phyloP scores from a whole-genome alignment of 2,888 invertebrate genomes.

The Ophion ventricosus region DNA sequence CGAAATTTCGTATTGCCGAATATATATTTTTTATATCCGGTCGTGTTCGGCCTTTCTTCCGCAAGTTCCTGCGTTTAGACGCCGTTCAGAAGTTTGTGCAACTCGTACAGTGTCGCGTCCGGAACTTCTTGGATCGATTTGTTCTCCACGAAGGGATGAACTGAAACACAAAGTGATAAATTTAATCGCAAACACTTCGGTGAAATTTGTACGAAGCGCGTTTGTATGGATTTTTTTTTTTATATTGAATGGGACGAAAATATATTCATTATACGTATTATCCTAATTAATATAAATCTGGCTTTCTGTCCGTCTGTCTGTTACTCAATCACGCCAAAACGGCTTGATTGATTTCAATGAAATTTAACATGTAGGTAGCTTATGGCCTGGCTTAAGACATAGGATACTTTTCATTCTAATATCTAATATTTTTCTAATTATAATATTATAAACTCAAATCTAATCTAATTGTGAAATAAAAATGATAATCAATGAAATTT shows the following conservation, averaged over 20 bases:
- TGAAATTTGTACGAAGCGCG: background rate
- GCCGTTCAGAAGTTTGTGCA: slow-evolving; percentile 72
- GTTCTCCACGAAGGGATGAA: slow-evolving; percentile 69
- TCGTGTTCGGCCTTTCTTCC: background rate
- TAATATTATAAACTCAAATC: too few species aligned
- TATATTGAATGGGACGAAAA: background rate
- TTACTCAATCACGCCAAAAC: too few species aligned
- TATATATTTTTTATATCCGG: background rate
- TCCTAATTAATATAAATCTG: too few species aligned
- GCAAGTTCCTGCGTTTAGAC: slow-evolving; percentile 13
- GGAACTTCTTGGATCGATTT: slow-evolving; percentile 67
- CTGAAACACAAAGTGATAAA: slow-evolving; percentile 62
- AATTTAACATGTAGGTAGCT: too few species aligned
- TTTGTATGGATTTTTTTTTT: background rate
- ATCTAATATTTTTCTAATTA: too few species aligned
- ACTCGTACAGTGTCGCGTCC: slow-evolving; percentile 73
- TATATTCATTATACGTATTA: background rate
- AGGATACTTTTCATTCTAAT: too few species aligned
- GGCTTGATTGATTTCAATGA: too few species aligned
- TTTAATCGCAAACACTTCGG: background rate
- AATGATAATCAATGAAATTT: too few species aligned
- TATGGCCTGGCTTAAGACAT: too few species aligned
- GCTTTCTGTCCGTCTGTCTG: too few species aligned
- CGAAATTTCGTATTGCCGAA: background rate
- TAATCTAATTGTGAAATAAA: too few species aligned